phyloP scores from a whole-genome alignment of 2,113 vertebrate genomes.

The Leptocoma aspasia region DNA sequence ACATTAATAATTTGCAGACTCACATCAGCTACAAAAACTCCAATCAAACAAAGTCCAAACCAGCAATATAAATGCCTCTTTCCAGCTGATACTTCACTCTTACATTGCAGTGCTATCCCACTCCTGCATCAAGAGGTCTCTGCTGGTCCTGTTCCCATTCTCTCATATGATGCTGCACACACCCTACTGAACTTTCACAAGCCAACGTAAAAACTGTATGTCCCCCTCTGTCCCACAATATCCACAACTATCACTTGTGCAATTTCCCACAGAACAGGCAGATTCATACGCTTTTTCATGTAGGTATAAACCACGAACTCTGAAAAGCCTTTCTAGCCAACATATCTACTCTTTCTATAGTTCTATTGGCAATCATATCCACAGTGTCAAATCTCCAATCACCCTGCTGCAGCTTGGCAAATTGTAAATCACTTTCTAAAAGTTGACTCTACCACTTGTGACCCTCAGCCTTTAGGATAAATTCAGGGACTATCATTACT shows the following conservation, averaged over 20 bases:
- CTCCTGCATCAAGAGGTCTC: neutral
- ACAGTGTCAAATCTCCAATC: neutral
- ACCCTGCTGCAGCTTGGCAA: neutral
- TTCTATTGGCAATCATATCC: neutral
- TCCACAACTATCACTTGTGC: neutral
- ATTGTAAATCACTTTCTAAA: neutral
- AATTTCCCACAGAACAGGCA: neutral
- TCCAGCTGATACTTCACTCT: neutral
- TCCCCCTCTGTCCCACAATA: too few relatives aligned
- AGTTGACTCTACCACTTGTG: neutral
- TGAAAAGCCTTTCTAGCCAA: neutral
- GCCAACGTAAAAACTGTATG: neutral
- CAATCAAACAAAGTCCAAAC: neutral
- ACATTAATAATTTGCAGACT: rapidly evolving
- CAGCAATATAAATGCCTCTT: neutral
- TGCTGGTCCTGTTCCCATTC: neutral
- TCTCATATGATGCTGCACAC: neutral
- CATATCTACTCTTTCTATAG: neutral
- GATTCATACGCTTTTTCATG: neutral
- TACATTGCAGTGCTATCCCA: neutral
- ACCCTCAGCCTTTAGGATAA: neutral
- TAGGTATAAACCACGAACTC: neutral
- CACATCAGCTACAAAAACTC: neutral
- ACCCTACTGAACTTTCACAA: neutral
- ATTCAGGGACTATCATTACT: neutral